Evolutionary conservation across 2,888 invertebrate species (phyloP).

Genomic region (Amphipyra berbera): DNA sequence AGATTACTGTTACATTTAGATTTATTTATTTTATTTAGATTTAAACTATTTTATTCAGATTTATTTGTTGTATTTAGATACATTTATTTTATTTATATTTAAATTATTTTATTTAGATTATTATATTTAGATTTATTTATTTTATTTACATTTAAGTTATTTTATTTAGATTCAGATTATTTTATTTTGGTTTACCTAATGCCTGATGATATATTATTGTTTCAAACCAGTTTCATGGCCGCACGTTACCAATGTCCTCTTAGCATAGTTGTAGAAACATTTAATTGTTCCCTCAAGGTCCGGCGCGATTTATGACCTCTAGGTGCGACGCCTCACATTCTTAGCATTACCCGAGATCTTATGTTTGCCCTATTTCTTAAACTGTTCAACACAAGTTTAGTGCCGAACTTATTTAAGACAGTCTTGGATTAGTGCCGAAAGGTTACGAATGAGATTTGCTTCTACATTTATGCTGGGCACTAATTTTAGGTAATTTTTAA

Average conservation of each 20-base stretch:
- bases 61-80: no score
- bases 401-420: slow-evolving; percentile 18
- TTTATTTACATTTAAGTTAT: no score
- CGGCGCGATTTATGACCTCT: slow-evolving; percentile 55
- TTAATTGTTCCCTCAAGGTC: slow-evolving; percentile 60
- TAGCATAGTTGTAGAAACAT: slow-evolving; percentile 58
- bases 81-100: no score
- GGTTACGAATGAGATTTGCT: not conserved
- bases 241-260: slow-evolving; percentile 30
- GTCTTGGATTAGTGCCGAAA: slow-evolving; percentile 2
- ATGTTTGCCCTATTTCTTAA: slow-evolving; percentile 43
- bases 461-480: not conserved
- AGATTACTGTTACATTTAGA: no score
- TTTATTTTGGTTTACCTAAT: no score
- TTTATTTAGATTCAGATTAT: no score
- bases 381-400: slow-evolving; percentile 22
- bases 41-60: no score
- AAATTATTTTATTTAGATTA: no score
- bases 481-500: no score
- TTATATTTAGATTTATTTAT: no score
- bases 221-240: slow-evolving; percentile 24
- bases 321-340: slow-evolving; percentile 54
- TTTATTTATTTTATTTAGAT: no score
- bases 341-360: slow-evolving; percentile 18
- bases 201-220: no score